Percentiles rank a stretch among this genome's conserved stretches.
Conservation (phyloP, 2,888 invertebrate genomes). For the Sinopyrophorus schimmeli region DNA sequence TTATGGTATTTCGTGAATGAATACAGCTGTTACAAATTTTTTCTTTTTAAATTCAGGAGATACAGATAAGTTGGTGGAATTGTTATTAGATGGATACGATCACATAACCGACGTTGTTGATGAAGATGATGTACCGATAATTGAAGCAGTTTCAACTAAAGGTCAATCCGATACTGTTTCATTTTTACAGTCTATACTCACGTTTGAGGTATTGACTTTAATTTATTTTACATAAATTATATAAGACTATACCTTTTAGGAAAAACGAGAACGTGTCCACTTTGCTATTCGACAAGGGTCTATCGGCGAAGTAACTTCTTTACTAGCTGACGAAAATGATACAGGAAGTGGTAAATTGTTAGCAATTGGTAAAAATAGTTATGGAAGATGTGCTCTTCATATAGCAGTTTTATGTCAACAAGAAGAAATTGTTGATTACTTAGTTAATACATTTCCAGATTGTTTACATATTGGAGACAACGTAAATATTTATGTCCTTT, state of each 20-base stretch:
- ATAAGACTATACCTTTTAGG: slow-evolving; percentile 57
- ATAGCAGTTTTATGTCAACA: slow-evolving; percentile 84
- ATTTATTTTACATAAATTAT: too few relatives aligned
- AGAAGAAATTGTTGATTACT: slow-evolving; percentile 76
- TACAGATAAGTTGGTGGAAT: slow-evolving; percentile 66
- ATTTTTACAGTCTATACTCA: slow-evolving; percentile 71
- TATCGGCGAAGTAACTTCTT: slow-evolving; percentile 61
- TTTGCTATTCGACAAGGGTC: slow-evolving; percentile 71
- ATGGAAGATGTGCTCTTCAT: slow-evolving; percentile 80
- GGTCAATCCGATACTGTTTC: slow-evolving; percentile 69
- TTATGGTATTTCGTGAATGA: background rate
- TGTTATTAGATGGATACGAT: slow-evolving; percentile 83
- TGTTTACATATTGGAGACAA: slow-evolving; percentile 80
- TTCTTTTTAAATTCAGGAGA: slow-evolving; percentile 58
- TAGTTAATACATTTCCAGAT: slow-evolving; percentile 74
- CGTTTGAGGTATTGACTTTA: slow-evolving; percentile 82
- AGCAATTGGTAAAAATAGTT: slow-evolving; percentile 67
- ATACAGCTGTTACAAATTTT: background rate
- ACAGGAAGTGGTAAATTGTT: slow-evolving; percentile 60
- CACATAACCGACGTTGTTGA: slow-evolving; percentile 81
- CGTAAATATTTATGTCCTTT: slow-evolving; percentile 61
- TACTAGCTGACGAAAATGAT: slow-evolving; percentile 59
- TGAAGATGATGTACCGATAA: slow-evolving; percentile 68
- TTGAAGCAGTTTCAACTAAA: slow-evolving; percentile 70
- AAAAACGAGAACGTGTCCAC: slow-evolving; percentile 77